Conservation (phyloP, 2,797 vertebrate genomes). For the Gallirallus australis region DNA sequence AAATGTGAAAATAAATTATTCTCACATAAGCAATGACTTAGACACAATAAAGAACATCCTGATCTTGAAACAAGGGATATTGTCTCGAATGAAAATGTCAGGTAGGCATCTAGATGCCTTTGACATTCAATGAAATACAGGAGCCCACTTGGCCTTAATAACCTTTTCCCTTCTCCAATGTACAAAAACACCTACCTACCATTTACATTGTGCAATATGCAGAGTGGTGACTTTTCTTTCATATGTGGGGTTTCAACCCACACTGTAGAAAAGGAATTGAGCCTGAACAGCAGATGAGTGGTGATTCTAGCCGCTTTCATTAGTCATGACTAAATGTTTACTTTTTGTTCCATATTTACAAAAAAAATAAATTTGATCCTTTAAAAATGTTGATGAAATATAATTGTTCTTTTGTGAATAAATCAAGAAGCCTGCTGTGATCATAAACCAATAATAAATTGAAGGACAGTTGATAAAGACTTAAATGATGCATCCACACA, state of each 20-base stretch:
- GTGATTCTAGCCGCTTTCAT: neutral
- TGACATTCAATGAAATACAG: neutral
- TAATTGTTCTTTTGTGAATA: neutral
- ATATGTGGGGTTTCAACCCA: neutral
- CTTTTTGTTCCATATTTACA: neutral
- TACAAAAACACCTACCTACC: neutral
- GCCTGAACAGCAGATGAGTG: neutral
- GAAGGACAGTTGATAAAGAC: constrained; percentile 5
- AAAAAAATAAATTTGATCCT: neutral
- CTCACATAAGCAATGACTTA: neutral
- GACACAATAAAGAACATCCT: neutral
- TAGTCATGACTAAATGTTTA: neutral
- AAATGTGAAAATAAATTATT: neutral
- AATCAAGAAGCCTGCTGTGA: neutral
- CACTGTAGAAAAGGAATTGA: neutral
- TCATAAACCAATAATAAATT: neutral
- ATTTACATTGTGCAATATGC: neutral
- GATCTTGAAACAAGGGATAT: neutral
- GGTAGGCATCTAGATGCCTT: neutral
- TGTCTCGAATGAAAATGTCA: neutral
- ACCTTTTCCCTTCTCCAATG: neutral
- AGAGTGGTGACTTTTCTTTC: neutral
- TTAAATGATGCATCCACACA: neutral
- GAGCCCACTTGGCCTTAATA: neutral
- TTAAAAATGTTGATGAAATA: neutral